Base-by-base conservation (phyloP, 2,888 invertebrate genomes). In the Dryobota labecula region DNA sequence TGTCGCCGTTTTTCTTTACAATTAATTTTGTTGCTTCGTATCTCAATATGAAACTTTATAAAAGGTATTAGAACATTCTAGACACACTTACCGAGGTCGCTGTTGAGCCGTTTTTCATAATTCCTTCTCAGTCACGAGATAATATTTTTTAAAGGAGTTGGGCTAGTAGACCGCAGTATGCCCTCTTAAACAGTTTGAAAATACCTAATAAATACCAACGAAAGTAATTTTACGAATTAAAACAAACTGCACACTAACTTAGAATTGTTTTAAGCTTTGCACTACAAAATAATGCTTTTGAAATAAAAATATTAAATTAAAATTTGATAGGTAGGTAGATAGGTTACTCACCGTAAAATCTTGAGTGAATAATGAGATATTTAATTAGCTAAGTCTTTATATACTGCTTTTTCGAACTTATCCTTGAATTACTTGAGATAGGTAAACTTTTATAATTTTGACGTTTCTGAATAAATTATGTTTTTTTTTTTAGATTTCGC, bases 281-380 rank as follows among this genome's bases (percentile, higher is more conserved):
- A 64, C 27, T n/a, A 36, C 1, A 24, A 24, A 70, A 7, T 18
- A 2, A 15, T 47, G 30, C n/a, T 15, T 41, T 9, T n/a, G 20
- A 4, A 71, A 58, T 27, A 56, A 38, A n/a, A 58, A 27, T 53
- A 27, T 45, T 36, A 27, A 58, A 57, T 54, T 76, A 36, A 63
- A 63, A 56, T 51, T 63, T 63, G 2, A 2, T 51, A 33, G 60
- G 13, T 38, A 43, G 2, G 27, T 41, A 57, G 13, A 18, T 45
- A 57, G 13, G n/a, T 73, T 73, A 83, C 83, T 82, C 66, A 82
- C 83, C 60, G 62, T 69, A 27, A 51, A 43, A 24, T 73, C 58
- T 76, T 68, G 69, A 51, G 30, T 45, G 66, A 76, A 66, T 82
- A 54, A 64, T 68, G 33, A n/a, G 13, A 38, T 36, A 30, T 13